Conservation (phyloP, 2,888 invertebrate genomes). For the Nephrotoma guestfalica region DNA sequence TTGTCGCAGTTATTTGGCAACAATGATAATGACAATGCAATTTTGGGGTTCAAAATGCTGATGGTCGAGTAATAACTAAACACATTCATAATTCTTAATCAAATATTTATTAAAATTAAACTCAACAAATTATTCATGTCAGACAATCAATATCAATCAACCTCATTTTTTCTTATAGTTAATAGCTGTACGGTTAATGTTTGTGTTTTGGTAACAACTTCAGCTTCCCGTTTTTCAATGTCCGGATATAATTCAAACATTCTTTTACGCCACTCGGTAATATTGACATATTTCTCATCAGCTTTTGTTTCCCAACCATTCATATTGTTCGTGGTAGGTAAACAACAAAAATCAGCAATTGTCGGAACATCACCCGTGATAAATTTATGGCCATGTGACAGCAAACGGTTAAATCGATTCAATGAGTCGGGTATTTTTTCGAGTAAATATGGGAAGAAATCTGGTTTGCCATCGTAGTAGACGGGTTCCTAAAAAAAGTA, state of each 20-base stretch:
- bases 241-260: background rate
- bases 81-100: background rate
- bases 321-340: background rate
- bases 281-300: background rate
- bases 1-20: no score
- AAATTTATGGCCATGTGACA: background rate
- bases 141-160: background rate
- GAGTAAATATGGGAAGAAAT: constrained; percentile 5
- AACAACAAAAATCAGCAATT: background rate
- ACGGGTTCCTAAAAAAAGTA: constrained; percentile 18
- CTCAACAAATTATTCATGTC: background rate
- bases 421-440: background rate
- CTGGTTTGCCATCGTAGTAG: background rate
- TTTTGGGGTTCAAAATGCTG: no score
- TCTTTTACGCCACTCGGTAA: background rate
- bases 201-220: background rate
- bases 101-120: background rate
- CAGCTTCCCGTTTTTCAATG: background rate
- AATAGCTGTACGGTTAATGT: background rate
- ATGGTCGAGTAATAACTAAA: no score
- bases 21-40: no score
- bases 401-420: background rate
- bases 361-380: background rate
- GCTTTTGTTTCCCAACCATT: background rate
- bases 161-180: background rate